These are phyloP conservation scores for Hoplodrina blanda DNA, from an alignment of 2,888 invertebrate species.

Conservation along the genomic window DNA sequence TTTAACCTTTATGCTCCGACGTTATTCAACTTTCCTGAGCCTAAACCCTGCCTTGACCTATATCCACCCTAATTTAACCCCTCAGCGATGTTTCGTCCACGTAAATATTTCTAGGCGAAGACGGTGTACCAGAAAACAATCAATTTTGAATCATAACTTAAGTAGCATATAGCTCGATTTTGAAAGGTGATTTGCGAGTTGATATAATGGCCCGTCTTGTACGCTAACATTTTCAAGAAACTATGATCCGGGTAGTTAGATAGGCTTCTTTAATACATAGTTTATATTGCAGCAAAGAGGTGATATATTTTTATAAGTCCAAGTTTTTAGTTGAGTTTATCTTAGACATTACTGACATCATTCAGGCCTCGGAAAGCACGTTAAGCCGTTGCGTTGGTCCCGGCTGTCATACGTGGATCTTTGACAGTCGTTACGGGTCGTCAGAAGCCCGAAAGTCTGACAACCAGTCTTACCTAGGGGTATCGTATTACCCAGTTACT, in stretches of 20 bases:
- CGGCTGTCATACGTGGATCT: too few relatives aligned
- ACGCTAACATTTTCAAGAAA: slow-evolving; percentile 49
- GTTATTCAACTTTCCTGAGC: slow-evolving; percentile 68
- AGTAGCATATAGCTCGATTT: slow-evolving; percentile 33
- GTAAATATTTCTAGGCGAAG: slow-evolving; percentile 64
- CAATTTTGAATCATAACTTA: slow-evolving; percentile 55
- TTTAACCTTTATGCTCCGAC: slow-evolving; percentile 59
- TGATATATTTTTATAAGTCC: slow-evolving; percentile 14
- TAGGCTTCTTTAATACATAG: slow-evolving; percentile 61
- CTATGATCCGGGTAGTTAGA: slow-evolving; percentile 55
- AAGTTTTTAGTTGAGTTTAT: not conserved
- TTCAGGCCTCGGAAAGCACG: too few relatives aligned
- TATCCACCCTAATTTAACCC: slow-evolving; percentile 73
- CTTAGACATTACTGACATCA: too few relatives aligned
- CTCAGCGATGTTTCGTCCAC: slow-evolving; percentile 63
- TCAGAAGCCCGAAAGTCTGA: too few relatives aligned
- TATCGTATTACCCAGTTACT: too few relatives aligned
- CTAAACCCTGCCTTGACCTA: slow-evolving; percentile 79
- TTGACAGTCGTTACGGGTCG: too few relatives aligned
- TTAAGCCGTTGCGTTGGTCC: too few relatives aligned
- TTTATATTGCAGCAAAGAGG: slow-evolving; percentile 43
- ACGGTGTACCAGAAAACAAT: slow-evolving; percentile 23
- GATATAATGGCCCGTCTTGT: slow-evolving; percentile 41
- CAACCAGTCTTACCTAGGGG: too few relatives aligned
- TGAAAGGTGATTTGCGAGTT: slow-evolving; percentile 1